phyloP scores from a whole-genome alignment of 2,888 invertebrate genomes.

The Polydrusus tereticollis region DNA sequence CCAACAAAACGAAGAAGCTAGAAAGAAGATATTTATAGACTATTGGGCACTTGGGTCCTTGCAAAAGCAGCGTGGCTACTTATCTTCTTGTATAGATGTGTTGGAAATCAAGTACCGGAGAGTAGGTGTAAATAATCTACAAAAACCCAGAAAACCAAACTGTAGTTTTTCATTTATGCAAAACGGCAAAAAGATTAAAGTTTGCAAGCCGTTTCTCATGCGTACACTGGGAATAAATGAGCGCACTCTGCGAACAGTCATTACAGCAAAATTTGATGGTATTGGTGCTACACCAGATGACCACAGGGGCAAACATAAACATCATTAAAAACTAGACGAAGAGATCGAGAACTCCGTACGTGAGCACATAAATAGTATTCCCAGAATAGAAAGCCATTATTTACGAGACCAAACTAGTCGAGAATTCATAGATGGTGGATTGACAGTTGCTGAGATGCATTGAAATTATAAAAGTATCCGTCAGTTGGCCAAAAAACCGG shows the following conservation, averaged over 20 bases:
- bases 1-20: not conserved
- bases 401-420: slow-evolving; percentile 8
- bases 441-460: not conserved
- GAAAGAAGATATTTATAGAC: slow-evolving; percentile 1
- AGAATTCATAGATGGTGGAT: slow-evolving; percentile 13
- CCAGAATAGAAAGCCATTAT: slow-evolving; percentile 20
- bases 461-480: not conserved
- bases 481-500: not conserved
- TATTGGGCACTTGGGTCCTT: not conserved
- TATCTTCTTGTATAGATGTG: slow-evolving; percentile 13
- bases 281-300: slow-evolving; percentile 12
- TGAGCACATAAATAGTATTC: slow-evolving; percentile 11
- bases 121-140: not conserved
- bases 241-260: slow-evolving; percentile 9
- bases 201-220: slow-evolving; percentile 27
- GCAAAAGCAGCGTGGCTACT: slow-evolving; percentile 2
- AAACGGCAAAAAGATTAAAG: slow-evolving; percentile 7
- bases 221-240: slow-evolving; percentile 14
- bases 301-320: slow-evolving; percentile 5
- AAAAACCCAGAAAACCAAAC: slow-evolving; percentile 14
- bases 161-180: not conserved
- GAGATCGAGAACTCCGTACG: slow-evolving; percentile 5
- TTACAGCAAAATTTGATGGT: not conserved
- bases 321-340: slow-evolving; percentile 16
- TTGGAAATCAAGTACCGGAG: not conserved